Conservation (phyloP, 2,888 invertebrate genomes). For the Willowsia nigromaculata region DNA sequence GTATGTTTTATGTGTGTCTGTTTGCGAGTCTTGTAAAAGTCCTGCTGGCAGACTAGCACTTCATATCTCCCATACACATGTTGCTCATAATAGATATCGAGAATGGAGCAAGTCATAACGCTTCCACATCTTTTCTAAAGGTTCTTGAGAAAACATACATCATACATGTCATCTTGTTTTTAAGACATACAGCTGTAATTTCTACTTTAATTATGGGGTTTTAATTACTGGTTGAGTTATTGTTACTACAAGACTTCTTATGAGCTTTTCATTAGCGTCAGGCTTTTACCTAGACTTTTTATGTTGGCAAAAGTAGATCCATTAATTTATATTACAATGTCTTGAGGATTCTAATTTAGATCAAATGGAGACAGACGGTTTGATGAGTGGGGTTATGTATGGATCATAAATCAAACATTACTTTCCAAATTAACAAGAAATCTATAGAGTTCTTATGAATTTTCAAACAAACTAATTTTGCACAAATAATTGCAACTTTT, state of each 20-base stretch:
- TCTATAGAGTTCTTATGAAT: not conserved
- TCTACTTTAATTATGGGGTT: slow-evolving; percentile 63
- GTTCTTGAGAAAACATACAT: slow-evolving; percentile 62
- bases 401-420: slow-evolving; percentile 32
- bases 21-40: slow-evolving; percentile 31
- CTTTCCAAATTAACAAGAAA: not conserved
- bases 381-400: not conserved
- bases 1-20: slow-evolving; percentile 2
- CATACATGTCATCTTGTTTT: slow-evolving; percentile 67
- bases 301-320: slow-evolving; percentile 45
- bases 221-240: slow-evolving; percentile 64
- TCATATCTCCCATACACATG: slow-evolving; percentile 27
- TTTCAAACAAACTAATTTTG: not conserved
- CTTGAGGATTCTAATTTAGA: slow-evolving; percentile 42
- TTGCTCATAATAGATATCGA: not conserved
- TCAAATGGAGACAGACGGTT: slow-evolving; percentile 58
- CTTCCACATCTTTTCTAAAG: slow-evolving; percentile 38
- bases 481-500: too few species aligned
- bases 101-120: not conserved
- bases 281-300: not conserved
- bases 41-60: slow-evolving; percentile 51
- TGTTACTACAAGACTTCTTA: slow-evolving; percentile 40
- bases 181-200: slow-evolving; percentile 54
- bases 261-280: slow-evolving; percentile 50
- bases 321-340: slow-evolving; percentile 61